phyloP scores from a whole-genome alignment of 2,797 vertebrate genomes.

The Caiman crocodilus region DNA sequence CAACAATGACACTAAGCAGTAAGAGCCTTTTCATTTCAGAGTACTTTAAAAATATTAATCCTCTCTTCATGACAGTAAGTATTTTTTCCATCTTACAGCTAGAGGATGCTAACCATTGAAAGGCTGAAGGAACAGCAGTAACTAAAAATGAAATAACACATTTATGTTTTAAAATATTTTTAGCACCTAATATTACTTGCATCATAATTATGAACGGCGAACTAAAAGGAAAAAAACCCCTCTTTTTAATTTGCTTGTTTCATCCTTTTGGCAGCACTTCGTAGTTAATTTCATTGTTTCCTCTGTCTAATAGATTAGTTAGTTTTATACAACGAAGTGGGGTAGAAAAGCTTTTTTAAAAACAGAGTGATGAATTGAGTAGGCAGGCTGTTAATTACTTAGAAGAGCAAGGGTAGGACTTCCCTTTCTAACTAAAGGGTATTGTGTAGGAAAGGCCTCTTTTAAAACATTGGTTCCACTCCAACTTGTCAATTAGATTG shows the following conservation, averaged over 20 bases:
- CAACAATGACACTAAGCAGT: too few relatives aligned
- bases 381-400: too few relatives aligned
- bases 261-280: neutral
- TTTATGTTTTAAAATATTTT: neutral
- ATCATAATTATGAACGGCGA: neutral
- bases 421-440: too few relatives aligned
- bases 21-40: too few relatives aligned
- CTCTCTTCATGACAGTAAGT: too few relatives aligned
- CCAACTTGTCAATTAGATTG: too few relatives aligned
- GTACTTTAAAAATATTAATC: too few relatives aligned
- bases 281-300: neutral
- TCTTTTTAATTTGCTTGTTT: neutral
- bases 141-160: neutral
- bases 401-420: too few relatives aligned
- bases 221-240: neutral
- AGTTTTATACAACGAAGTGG: neutral
- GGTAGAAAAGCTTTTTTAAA: too few relatives aligned
- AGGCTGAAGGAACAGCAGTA: neutral
- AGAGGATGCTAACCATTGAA: neutral
- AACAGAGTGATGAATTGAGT: too few relatives aligned
- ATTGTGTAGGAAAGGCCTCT: too few relatives aligned
- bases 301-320: neutral
- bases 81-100: neutral
- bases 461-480: too few relatives aligned
- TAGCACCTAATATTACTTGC: neutral